A percentile compares a stretch with the other conserved stretches of the same genome.
phyloP scores from a whole-genome alignment of 1,140 invertebrate genomes.

The Scaptomyza montana region DNA sequence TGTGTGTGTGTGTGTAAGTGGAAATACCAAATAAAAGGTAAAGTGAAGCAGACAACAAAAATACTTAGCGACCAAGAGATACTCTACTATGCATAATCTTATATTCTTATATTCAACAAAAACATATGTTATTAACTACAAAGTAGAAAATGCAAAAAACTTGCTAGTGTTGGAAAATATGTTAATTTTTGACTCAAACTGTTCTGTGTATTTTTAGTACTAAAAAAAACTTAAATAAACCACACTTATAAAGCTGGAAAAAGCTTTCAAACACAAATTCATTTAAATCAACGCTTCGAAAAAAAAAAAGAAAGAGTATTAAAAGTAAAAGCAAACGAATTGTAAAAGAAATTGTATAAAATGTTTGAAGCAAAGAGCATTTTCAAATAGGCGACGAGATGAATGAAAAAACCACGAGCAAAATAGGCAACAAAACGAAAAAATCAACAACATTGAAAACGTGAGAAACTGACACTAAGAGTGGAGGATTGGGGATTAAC shows the following conservation, averaged over 20 bases:
- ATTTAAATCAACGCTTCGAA: too few relatives aligned
- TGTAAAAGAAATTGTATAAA: slow-evolving; percentile 56
- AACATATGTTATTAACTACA: too few relatives aligned
- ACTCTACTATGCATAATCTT: not conserved
- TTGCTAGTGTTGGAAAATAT: too few relatives aligned
- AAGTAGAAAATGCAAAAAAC: too few relatives aligned
- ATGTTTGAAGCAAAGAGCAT: slow-evolving; percentile 37
- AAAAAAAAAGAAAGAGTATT: not conserved
- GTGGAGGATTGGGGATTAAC: not conserved
- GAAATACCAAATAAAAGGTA: slow-evolving; percentile 3
- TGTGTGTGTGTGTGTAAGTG: slow-evolving; percentile 11
- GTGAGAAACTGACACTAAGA: slow-evolving; percentile 4
- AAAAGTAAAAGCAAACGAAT: not conserved
- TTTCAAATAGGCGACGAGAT: slow-evolving; percentile 35
- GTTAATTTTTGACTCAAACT: too few relatives aligned
- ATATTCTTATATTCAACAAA: too few relatives aligned
- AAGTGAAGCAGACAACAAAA: slow-evolving; percentile 6
- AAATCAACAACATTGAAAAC: slow-evolving; percentile 7
- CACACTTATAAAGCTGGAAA: too few relatives aligned
- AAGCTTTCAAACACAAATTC: too few relatives aligned
- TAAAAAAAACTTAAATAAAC: too few relatives aligned
- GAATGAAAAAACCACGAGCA: slow-evolving; percentile 40
- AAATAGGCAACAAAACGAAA: slow-evolving; percentile 29
- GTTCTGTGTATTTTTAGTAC: too few relatives aligned
- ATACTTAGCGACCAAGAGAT: not conserved